phyloP scores from a whole-genome alignment of 2,888 invertebrate species.

The Drosophila kokeensis region DNA sequence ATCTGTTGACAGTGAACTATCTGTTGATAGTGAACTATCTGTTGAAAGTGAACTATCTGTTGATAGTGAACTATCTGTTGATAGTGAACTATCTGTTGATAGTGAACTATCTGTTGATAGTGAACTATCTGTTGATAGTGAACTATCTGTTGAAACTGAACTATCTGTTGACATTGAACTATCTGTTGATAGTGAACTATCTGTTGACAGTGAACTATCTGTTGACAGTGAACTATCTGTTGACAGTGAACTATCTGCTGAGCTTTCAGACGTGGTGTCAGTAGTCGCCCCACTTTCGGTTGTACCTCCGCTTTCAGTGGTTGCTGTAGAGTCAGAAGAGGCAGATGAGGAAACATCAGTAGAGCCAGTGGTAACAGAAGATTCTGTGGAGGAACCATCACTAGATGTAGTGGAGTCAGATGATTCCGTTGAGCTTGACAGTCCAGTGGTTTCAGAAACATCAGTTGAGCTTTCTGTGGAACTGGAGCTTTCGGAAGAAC shows the following conservation, averaged over 20 bases:
- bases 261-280: constrained; percentile 45
- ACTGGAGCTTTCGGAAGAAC: constrained; percentile 13
- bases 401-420: constrained; percentile 8
- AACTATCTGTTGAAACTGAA: constrained; percentile 7
- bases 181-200: constrained; percentile 20
- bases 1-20: not conserved
- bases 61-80: not conserved
- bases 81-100: constrained; percentile 14
- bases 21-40: constrained; percentile 35
- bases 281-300: constrained; percentile 46
- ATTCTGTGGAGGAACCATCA: constrained; percentile 1
- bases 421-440: constrained; percentile 2
- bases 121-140: constrained; percentile 61
- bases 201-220: constrained; percentile 37
- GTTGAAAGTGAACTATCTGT: constrained; percentile 25
- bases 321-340: constrained; percentile 29
- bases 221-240: constrained; percentile 12
- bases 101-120: constrained; percentile 50
- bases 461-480: constrained; percentile 14
- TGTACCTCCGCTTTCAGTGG: constrained; percentile 43
- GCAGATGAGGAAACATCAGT: constrained; percentile 25
- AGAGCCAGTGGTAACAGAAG: constrained; percentile 20
- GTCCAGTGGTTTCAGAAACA: constrained; percentile 7
- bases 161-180: constrained; percentile 41
- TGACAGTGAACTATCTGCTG: constrained; percentile 42